Conservation (phyloP, 2,797 vertebrate genomes). For the Lepus townsendii region DNA sequence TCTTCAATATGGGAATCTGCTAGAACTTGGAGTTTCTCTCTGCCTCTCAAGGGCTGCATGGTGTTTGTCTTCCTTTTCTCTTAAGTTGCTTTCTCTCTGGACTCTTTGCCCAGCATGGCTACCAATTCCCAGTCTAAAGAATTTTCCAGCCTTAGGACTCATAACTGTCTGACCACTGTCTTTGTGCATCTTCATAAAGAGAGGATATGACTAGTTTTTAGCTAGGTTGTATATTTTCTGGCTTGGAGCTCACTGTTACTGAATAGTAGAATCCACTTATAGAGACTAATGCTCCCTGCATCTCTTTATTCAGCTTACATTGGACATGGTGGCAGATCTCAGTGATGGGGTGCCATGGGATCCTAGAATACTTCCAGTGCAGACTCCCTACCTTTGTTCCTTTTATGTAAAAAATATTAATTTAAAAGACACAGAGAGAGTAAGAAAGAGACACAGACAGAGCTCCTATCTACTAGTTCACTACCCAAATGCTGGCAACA, state of each 20-base stretch:
- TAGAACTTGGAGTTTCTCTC: neutral
- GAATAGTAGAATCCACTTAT: neutral
- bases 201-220: neutral
- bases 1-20: neutral
- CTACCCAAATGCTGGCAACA: no score
- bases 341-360: neutral
- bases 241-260: neutral
- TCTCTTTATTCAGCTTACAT: neutral
- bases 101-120: neutral
- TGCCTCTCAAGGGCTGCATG: neutral
- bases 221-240: neutral
- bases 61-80: neutral
- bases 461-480: no score
- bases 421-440: no score
- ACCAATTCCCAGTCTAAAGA: neutral
- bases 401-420: no score
- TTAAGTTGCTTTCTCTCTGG: neutral
- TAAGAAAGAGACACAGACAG: no score
- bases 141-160: neutral
- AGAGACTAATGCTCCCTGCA: neutral
- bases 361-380: neutral
- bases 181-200: neutral
- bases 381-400: neutral
- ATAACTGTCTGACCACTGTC: neutral
- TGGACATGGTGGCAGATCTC: neutral